Percentiles rank a stretch among this genome's conserved stretches.
phyloP scores from a whole-genome alignment of 2,797 vertebrate genomes.

The Tolypeutes matacus region DNA sequence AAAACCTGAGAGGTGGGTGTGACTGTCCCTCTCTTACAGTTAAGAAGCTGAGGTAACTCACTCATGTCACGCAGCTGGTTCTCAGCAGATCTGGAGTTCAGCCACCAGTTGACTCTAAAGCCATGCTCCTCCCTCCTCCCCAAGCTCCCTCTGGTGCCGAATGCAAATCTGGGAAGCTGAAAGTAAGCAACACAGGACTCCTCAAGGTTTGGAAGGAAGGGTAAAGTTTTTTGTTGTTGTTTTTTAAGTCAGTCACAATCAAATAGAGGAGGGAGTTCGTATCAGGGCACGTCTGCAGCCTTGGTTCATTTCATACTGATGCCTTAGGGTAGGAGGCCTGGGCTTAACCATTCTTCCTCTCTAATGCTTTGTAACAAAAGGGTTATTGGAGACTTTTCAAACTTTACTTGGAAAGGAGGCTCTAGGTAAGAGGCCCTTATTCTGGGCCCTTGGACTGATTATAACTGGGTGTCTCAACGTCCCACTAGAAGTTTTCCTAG shows the following conservation, averaged over 20 bases:
- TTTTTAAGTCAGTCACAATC: neutral
- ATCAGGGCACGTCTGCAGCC: neutral
- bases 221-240: too few species aligned
- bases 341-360: neutral
- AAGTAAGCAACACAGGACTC: too few species aligned
- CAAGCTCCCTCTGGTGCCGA: neutral
- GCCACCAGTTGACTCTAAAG: neutral
- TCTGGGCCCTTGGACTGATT: neutral
- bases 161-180: neutral
- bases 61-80: too few species aligned
- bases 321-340: neutral
- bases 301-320: neutral
- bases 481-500: neutral
- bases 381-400: neutral
- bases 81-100: too few species aligned
- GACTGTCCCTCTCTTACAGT: too few species aligned
- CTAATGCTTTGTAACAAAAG: neutral
- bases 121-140: neutral
- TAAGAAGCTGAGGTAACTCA: too few species aligned
- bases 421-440: neutral
- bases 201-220: neutral
- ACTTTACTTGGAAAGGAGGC: neutral
- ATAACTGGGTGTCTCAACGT: neutral
- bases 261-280: neutral
- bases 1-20: too few species aligned